A percentile compares a stretch with the other conserved stretches of the same genome.
Conservation (phyloP, 2,797 vertebrate species). For the Oreochromis grahami region DNA sequence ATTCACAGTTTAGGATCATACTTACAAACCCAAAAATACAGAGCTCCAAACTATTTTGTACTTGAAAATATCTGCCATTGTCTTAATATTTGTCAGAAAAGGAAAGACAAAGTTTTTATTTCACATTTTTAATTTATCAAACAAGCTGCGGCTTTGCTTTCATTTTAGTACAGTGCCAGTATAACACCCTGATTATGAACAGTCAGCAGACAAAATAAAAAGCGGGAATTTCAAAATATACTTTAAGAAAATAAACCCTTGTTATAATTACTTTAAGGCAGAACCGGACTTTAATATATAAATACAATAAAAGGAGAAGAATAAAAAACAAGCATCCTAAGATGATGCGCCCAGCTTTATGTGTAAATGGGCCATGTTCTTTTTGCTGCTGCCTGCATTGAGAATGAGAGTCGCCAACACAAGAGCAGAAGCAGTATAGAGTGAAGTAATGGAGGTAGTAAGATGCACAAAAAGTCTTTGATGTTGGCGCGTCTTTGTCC, state of each 20-base stretch:
- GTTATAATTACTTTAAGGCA: not conserved
- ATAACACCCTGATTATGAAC: not conserved
- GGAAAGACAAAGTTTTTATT: not conserved
- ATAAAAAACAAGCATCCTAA: not conserved
- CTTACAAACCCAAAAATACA: not conserved
- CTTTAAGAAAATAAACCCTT: not conserved
- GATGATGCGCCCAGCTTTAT: slow-evolving; percentile 18
- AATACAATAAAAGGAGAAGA: not conserved
- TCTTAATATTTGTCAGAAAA: not conserved
- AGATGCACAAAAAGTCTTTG: slow-evolving; percentile 28
- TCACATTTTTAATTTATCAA: not conserved
- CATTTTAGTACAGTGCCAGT: not conserved
- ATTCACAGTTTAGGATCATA: not conserved
- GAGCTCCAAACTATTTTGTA: not conserved
- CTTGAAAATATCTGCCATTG: not conserved
- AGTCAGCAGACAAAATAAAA: not conserved
- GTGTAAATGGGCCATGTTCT: slow-evolving; percentile 43
- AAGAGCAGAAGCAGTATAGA: not conserved
- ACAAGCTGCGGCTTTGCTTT: not conserved
- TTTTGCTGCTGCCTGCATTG: slow-evolving; percentile 11
- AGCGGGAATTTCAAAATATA: not conserved
- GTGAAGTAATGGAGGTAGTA: not conserved
- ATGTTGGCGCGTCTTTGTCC: slow-evolving; percentile 49
- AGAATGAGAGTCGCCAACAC: slow-evolving; percentile 4
- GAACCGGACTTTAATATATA: not conserved